Base-by-base conservation (phyloP, 2,888 invertebrate genomes). In the Idaea biselata region DNA sequence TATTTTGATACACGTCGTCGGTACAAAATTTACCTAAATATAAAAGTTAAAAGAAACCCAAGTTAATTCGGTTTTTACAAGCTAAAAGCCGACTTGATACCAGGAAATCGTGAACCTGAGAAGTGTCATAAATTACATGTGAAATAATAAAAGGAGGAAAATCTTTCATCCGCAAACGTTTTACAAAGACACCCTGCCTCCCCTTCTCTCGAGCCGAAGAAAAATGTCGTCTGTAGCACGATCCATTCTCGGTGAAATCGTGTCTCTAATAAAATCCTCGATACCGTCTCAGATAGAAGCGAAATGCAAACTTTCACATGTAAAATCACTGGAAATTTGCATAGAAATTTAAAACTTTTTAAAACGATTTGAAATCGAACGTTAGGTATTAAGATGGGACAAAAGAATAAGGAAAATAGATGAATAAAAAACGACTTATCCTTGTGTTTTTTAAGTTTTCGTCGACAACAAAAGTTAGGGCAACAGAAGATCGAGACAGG, bases 51-150 rank as follows among this genome's bases (percentile, higher is more conserved):
- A 62, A 59, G 62, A 68, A 76, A 73, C 25, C 25, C 25, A 25
- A 25, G 70, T 64, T 63, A 72, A 64, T 66, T 69, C 68, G 62
- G 71, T 72, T 76, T 18, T 56, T 56, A 74, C 73, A 78, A 78
- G 74, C 75, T 79, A 78, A 77, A 81, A 79, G 71, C 78, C 68
- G 78, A 67, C 74, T 75, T 80, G 75, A 79, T 74, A 73, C 69
- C 72, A 73, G 70, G 75, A 77, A 80, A 76, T 76, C 73, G 74
- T 70, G 75, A 78, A 76, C 73, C 73, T 81, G 81, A 86, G 76
- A 82, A 83, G 83, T 83, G 83, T 81, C 83, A 88, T 89, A 89
- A 90, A 89, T 89, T 88, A 85, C 81, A 83, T 85, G 83, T 87
- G 83, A 88, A 87, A 89, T 87, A 88, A 88, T 88, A 87, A 86